Evolutionary conservation across 1,140 invertebrate genomes (phyloP).

Genomic region (Sitobion miscanthi): DNA sequence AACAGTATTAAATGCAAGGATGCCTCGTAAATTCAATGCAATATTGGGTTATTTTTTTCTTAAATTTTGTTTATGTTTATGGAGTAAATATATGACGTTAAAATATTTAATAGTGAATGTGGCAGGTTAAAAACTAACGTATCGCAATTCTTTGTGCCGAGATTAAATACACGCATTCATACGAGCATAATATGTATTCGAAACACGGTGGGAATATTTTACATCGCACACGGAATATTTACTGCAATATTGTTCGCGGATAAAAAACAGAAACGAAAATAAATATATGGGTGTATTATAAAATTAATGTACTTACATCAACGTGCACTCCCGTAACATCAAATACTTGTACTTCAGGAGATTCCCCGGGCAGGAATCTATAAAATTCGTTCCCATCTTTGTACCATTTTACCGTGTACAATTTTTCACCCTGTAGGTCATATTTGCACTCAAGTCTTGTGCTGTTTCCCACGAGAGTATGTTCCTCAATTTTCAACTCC

Average conservation of each 20-base stretch:
- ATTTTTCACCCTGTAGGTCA: constrained; percentile 76
- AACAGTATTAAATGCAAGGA: background rate
- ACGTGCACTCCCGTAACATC: constrained; percentile 78
- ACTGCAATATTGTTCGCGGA: background rate
- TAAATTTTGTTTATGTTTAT: background rate
- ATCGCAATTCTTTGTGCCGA: background rate
- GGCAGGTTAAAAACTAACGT: background rate
- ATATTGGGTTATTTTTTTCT: background rate
- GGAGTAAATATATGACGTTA: background rate
- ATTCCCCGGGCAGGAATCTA: constrained; percentile 77
- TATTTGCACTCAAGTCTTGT: constrained; percentile 72
- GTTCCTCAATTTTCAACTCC: constrained; percentile 73
- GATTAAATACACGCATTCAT: background rate
- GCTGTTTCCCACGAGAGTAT: constrained; percentile 69
- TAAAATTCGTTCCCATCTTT: constrained; percentile 88
- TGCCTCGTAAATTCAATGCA: background rate
- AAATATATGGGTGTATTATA: background rate
- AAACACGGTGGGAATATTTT: background rate
- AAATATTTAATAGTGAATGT: background rate
- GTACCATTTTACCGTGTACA: constrained; percentile 89
- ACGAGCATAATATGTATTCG: background rate
- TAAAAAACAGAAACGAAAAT: background rate
- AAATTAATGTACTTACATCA: constrained; percentile 72
- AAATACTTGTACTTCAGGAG: constrained; percentile 78
- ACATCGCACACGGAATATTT: too few relatives aligned